phyloP scores from a whole-genome alignment of 2,113 vertebrate species.

The Murina feae region DNA sequence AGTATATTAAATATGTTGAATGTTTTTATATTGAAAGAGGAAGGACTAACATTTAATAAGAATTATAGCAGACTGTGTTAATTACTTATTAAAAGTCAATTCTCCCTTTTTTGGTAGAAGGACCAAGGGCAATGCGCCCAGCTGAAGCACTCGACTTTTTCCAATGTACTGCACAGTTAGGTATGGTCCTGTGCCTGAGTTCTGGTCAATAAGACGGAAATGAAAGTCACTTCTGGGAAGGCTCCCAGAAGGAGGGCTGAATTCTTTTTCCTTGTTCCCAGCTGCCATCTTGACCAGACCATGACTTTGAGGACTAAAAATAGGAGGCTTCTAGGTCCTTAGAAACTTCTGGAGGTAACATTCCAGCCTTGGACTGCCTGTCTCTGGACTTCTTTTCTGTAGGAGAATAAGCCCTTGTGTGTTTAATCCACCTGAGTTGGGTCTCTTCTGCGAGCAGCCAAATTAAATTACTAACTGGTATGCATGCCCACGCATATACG shows the following conservation, averaged over 20 bases:
- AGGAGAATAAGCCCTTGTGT: not conserved
- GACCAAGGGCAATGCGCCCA: not conserved
- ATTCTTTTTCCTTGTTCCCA: not conserved
- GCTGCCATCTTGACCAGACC: not conserved
- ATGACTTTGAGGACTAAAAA: not conserved
- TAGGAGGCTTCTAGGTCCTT: not conserved
- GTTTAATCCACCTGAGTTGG: not conserved
- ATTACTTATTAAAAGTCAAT: not conserved
- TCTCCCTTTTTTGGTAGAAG: not conserved
- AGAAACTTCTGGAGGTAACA: not conserved
- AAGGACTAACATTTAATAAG: not conserved
- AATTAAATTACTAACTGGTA: not conserved
- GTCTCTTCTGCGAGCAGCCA: not conserved
- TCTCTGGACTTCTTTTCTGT: not conserved
- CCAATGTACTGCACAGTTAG: not conserved
- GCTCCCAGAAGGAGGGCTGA: not conserved
- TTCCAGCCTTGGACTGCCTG: not conserved
- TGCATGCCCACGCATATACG: not conserved
- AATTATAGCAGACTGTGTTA: not conserved
- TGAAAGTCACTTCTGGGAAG: not conserved
- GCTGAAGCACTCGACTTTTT: not conserved
- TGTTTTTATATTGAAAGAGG: constrained; percentile 11
- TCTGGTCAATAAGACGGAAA: not conserved
- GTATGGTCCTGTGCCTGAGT: not conserved
- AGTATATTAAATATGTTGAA: not conserved